Base-by-base conservation (phyloP, 1,140 invertebrate genomes). In the Drusus annulatus region DNA sequence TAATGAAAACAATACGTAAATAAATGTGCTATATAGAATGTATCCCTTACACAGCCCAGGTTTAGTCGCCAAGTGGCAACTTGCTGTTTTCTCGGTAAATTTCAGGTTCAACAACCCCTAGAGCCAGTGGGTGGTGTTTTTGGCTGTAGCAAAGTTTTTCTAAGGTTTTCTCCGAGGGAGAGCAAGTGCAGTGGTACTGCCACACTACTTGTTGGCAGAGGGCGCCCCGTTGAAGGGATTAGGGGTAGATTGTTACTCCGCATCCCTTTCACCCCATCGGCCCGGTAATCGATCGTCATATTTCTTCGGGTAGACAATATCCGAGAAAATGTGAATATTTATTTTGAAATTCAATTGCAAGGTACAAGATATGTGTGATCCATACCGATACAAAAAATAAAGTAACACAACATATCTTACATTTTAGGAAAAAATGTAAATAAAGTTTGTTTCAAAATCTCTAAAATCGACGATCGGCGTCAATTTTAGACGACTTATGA, bases 71-170 rank as follows among this genome's bases (percentile, higher is more conserved):
- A 45, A 45, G 36, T 45, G 36, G 36, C 36, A 45, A 45, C 36
- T 45, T 31, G 8, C 13, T 17, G 31, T 71, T 50, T 71, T 45
- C 31, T 71, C 68, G 50, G 23, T 50, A 45, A 50, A 71, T 71
- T 45, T 71, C 19, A 51, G 31, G 68, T 50, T 71, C 45, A 45
- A 51, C 19, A 71, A 71, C 68, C 31, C 45, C 31, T 50, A 51
- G 23, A 19, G n/a, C 28, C 25, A 10, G 62, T 31, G 62, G 56
- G 23, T 19, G 56, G 21, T 65, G 8, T 65, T 25, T 65, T 65
- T 65, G 62, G 62, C n/a, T 65, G 16, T n/a, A 31, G 62, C 23
- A 65, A 65, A n/a, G 23, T 65, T 65, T 65, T 65, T n/a, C 28
- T 25, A 16, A 17, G 62, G n/a, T 65, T 65, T 65, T 65, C 62